Conservation (phyloP, 1,140 invertebrate species). For the Panagrolaimus sp. region DNA sequence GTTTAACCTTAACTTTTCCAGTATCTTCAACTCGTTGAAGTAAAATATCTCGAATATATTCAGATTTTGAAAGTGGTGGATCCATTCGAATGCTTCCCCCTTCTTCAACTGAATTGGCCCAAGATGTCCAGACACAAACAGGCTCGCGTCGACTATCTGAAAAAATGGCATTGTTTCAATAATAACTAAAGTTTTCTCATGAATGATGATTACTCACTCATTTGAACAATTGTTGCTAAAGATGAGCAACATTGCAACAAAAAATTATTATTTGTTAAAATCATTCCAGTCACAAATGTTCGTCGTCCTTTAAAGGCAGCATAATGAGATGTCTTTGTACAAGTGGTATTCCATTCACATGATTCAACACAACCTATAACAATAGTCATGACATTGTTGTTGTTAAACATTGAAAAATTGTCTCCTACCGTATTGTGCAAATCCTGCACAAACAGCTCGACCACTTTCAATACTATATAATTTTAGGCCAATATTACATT, state of each 20-base stretch:
- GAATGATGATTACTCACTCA: slow-evolving; percentile 24
- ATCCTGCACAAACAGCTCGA: slow-evolving; percentile 27
- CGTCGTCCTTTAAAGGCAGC: slow-evolving; percentile 32
- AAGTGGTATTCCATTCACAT: slow-evolving; percentile 35
- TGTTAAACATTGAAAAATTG: too few species aligned
- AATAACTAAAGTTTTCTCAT: not conserved
- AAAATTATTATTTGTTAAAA: slow-evolving; percentile 32
- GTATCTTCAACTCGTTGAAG: slow-evolving; percentile 20
- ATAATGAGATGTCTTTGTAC: slow-evolving; percentile 26
- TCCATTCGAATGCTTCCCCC: slow-evolving; percentile 30
- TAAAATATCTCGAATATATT: slow-evolving; percentile 30
- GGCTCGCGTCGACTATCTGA: slow-evolving; percentile 30
- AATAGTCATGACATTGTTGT: too few species aligned
- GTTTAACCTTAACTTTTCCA: slow-evolving; percentile 27
- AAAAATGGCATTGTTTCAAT: slow-evolving; percentile 15
- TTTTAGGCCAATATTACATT: slow-evolving; percentile 38
- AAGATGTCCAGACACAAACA: slow-evolving; percentile 26
- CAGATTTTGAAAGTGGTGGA: slow-evolving; percentile 21
- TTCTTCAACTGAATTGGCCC: slow-evolving; percentile 37
- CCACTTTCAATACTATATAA: slow-evolving; percentile 34
- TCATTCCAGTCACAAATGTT: slow-evolving; percentile 36
- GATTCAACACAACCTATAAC: slow-evolving; percentile 30
- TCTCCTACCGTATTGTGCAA: slow-evolving; percentile 18
- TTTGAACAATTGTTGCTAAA: slow-evolving; percentile 33
- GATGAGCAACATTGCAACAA: slow-evolving; percentile 41